A percentile compares a stretch with the other conserved stretches of the same genome.
Conservation (phyloP, 2,888 invertebrate species). For the Drosophila nr. fundita region DNA sequence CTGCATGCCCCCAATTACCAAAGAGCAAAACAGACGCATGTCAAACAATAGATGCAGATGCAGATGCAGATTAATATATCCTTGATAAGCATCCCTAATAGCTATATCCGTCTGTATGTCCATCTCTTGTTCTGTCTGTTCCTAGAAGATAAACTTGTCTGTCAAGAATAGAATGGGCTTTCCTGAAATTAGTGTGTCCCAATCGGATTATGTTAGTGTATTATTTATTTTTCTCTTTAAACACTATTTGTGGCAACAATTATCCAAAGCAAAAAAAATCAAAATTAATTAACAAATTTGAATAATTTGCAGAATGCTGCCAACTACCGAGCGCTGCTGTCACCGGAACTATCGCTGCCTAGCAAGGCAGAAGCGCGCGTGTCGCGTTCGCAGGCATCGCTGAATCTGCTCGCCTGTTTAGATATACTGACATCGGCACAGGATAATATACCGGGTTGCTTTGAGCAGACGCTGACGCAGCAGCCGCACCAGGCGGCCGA, state of each 20-base stretch:
- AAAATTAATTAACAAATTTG: background rate
- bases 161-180: too few species aligned
- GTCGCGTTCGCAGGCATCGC: slow-evolving; percentile 94
- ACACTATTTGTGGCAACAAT: background rate
- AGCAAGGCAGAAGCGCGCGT: slow-evolving; percentile 89
- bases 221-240: background rate
- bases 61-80: background rate
- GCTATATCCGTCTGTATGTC: background rate
- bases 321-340: slow-evolving; percentile 88
- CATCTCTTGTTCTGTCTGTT: background rate
- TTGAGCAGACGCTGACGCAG: slow-evolving; percentile 82
- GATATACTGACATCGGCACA: slow-evolving; percentile 94
- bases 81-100: background rate
- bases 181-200: background rate
- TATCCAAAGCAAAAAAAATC: background rate
- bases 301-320: slow-evolving; percentile 74
- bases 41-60: too few species aligned
- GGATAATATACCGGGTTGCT: slow-evolving; percentile 86
- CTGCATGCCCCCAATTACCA: background rate
- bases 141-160: background rate
- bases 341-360: slow-evolving; percentile 93
- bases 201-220: background rate
- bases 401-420: slow-evolving; percentile 94
- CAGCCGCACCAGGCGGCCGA: slow-evolving; percentile 82
- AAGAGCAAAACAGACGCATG: background rate